Percentiles rank a stretch among this genome's conserved stretches.
Evolutionary conservation across 1,140 invertebrate species (phyloP).

Genomic region (Lysiphlebus fabarum): DNA sequence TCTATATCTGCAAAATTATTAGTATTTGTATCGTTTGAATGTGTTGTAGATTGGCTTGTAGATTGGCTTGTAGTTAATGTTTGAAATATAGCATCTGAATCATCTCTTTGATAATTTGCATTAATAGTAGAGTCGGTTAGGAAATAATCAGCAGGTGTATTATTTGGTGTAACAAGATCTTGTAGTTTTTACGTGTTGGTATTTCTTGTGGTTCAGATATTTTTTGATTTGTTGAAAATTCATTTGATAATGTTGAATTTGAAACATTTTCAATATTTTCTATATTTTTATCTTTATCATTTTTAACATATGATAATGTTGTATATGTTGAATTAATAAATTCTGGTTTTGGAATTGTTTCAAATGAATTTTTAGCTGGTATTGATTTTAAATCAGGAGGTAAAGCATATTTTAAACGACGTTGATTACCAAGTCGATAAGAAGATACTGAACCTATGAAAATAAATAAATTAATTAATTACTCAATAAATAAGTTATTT

Average conservation of each 20-base stretch:
- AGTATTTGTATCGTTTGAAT: background rate
- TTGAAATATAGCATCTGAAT: background rate
- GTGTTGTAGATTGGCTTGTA: background rate
- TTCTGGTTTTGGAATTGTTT: background rate
- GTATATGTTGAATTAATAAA: background rate
- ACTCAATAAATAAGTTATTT: background rate
- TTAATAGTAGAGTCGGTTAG: conserved; percentile 27
- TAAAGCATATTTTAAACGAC: conserved; percentile 48
- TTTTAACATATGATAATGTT: conserved; percentile 18
- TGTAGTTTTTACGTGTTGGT: conserved; percentile 26
- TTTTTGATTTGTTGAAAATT: conserved; percentile 5
- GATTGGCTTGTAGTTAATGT: too few relatives aligned
- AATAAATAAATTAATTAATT: conserved; percentile 14
- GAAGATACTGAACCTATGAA: conserved; percentile 34
- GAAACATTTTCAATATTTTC: conserved; percentile 9
- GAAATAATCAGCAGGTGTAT: conserved; percentile 42
- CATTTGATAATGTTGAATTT: conserved; percentile 1
- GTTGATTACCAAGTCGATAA: conserved; percentile 48
- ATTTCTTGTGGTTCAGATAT: conserved; percentile 36
- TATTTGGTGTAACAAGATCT: conserved; percentile 47
- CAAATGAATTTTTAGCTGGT: conserved; percentile 16
- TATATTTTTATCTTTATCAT: conserved; percentile 2
- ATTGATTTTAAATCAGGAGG: conserved; percentile 44
- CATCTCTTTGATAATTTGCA: conserved; percentile 3
- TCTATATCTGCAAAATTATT: conserved; percentile 5